Evolutionary conservation across 2,113 vertebrate genomes (phyloP), one percentile per base, ranked within the genome.

Genomic region (Pachycephala philippinensis): DNA sequence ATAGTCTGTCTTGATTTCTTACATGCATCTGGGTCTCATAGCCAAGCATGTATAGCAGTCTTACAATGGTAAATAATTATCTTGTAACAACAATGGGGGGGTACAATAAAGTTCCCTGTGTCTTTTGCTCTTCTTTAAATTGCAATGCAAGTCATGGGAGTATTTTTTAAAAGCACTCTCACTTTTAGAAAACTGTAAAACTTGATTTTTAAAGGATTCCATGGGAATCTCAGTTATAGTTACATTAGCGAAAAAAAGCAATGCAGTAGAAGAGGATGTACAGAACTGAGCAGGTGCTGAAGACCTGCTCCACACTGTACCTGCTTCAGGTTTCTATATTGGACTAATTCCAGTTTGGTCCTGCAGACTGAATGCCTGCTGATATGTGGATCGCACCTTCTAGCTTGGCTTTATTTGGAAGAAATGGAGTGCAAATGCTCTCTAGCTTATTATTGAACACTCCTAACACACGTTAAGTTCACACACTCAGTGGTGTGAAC

Each of bases 401-500:
- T 26, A 64, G 7, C 9, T 35, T 1, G 2, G 20, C 7, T 77
- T 88, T n/a, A 12, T 10, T 65, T 20, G 5, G 18, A 11, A 70
- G 6, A 65, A 44, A 26, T 2, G 2, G 10, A 66, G 33, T 2
- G 2, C 11, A 65, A 44, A 1, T 27, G 39, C 28, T 31, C 44
- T 53, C 49, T 13, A 65, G 21, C 17, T 56, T 2, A 0, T 69
- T 69, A 54, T 1, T 27, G 30, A 47, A 1, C 22, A 19, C 11
- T 16, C 18, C 21, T 14, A 49, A 40, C 42, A 57, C 19, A 30
- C 1, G 1, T 16, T 64, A 47, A 31, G 22, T 54, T 90, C 9
- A 42, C 40, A 54, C 10, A 2, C 4, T 4, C 2, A 0, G 17
- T 5, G 2, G 5, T 6, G 1, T 10, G 7, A 54, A 9, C 15